Evolutionary conservation across 2,113 vertebrate genomes (phyloP).

Genomic region (Amazona vittata): DNA sequence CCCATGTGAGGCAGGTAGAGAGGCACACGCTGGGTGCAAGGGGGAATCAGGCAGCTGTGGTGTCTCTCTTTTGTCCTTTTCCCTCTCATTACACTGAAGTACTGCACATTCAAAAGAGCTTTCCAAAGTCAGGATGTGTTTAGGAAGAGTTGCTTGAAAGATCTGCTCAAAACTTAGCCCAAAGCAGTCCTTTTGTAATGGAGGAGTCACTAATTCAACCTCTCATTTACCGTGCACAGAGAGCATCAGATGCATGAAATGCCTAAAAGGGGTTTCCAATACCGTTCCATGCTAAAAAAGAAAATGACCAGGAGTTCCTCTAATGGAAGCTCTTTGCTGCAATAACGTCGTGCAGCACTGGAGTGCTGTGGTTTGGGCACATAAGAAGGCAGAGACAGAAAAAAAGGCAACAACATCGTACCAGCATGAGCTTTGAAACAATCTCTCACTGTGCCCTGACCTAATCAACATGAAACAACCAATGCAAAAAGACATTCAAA

Average conservation of each 20-base stretch:
- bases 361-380: conserved; percentile 30
- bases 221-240: neutral
- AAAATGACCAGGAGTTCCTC: conserved; percentile 39
- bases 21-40: accelerated
- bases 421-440: neutral
- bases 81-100: neutral
- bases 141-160: conserved; percentile 51
- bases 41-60: accelerated
- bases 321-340: conserved; percentile 77
- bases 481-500: neutral
- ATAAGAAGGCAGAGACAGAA: conserved; percentile 46
- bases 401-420: neutral
- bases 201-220: conserved; percentile 39
- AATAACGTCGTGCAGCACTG: conserved; percentile 61
- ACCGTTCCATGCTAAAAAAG: conserved; percentile 59
- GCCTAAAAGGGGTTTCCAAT: conserved; percentile 71
- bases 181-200: conserved; percentile 69
- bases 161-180: conserved; percentile 68
- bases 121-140: neutral
- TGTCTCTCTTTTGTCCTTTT: neutral
- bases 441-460: neutral
- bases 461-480: neutral
- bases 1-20: neutral
- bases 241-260: conserved; percentile 74
- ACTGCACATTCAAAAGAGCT: neutral